Evolutionary conservation across 2,797 vertebrate genomes (phyloP).

Genomic region (Tragopan temminckii): DNA sequence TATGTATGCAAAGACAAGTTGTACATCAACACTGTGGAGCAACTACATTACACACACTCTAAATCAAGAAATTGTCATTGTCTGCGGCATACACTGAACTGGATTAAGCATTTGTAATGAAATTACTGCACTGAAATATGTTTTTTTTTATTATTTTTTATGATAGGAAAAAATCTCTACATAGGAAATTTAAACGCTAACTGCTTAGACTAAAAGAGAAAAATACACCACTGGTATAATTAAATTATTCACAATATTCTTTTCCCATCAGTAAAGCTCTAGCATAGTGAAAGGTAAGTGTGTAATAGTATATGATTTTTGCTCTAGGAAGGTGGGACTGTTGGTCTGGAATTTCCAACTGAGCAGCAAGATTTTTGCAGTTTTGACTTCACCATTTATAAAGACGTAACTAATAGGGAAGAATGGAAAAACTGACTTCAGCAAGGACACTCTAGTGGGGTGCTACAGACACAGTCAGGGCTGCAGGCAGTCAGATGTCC

Average conservation of each 20-base stretch:
- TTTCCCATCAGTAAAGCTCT: background rate
- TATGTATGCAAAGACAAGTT: background rate
- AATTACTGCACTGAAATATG: background rate
- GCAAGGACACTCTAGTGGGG: background rate
- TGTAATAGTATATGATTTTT: background rate
- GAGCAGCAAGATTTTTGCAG: background rate
- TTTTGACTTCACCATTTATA: background rate
- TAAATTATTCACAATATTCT: background rate
- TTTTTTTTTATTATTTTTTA: background rate
- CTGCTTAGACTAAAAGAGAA: background rate
- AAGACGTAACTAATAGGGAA: background rate
- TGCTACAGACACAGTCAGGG: background rate
- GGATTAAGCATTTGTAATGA: background rate
- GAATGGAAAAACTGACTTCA: constrained; percentile 20
- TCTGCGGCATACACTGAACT: background rate
- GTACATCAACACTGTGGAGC: background rate
- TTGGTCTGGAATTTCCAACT: background rate
- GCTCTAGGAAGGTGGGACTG: background rate
- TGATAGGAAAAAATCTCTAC: background rate
- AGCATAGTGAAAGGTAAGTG: background rate
- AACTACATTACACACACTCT: background rate
- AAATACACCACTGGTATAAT: background rate
- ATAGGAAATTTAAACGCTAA: background rate
- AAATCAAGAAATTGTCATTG: background rate
- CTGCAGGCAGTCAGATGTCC: constrained; percentile 18